Evolutionary conservation across 2,797 vertebrate genomes (phyloP).

Genomic region (Poecilia gillii): DNA sequence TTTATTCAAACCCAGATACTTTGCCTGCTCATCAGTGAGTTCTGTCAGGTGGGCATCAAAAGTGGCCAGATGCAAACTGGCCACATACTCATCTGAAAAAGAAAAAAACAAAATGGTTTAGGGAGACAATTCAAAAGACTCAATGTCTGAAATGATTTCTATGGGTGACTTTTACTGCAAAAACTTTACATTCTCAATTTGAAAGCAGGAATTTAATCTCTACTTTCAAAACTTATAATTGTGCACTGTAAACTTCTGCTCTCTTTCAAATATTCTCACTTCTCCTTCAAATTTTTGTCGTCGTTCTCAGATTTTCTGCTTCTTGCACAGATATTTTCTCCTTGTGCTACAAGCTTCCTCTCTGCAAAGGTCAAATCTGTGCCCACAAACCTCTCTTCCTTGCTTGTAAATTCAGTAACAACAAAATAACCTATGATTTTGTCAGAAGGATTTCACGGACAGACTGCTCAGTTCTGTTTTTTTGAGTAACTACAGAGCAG

Average conservation of each 20-base stretch:
- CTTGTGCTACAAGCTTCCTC: neutral
- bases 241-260: neutral
- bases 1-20: constrained; percentile 96
- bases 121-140: neutral
- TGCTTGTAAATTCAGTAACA: neutral
- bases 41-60: constrained; percentile 96
- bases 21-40: constrained; percentile 92
- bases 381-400: neutral
- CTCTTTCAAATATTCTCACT: neutral
- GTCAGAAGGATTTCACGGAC: neutral
- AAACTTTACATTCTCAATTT: neutral
- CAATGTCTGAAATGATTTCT: neutral
- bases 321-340: neutral
- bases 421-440: neutral
- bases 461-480: neutral
- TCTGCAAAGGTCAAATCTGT: neutral
- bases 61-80: constrained; percentile 91
- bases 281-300: neutral
- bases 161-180: neutral
- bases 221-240: neutral
- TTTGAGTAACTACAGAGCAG: neutral
- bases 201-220: neutral
- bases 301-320: neutral
- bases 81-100: constrained; percentile 91
- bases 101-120: constrained; percentile 6